Conservation (phyloP, 2,888 invertebrate species). For the Agrenia bidenticulata region DNA sequence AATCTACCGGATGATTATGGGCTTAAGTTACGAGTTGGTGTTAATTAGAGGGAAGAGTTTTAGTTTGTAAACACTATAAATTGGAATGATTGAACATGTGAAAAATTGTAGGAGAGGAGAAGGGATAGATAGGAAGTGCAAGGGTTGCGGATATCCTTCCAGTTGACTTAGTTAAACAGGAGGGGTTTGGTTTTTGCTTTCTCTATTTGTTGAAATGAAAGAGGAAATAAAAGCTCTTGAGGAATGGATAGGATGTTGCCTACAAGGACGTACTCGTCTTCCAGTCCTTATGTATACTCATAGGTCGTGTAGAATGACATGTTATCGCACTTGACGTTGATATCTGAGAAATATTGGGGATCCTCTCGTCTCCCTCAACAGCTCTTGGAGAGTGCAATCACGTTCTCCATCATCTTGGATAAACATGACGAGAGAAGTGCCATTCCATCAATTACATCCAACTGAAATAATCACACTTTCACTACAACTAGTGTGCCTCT, state of each 20-base stretch:
- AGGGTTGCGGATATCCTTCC: slow-evolving; percentile 17
- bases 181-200: slow-evolving; percentile 2
- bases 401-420: slow-evolving; percentile 43
- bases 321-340: slow-evolving; percentile 31
- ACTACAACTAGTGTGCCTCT: neutral
- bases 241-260: neutral
- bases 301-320: slow-evolving; percentile 18
- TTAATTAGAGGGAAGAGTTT: too few relatives aligned
- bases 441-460: slow-evolving; percentile 41
- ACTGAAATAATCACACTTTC: slow-evolving; percentile 33
- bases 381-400: slow-evolving; percentile 28
- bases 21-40: too few relatives aligned
- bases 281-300: too few relatives aligned
- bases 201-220: slow-evolving; percentile 25
- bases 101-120: neutral
- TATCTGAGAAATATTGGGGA: slow-evolving; percentile 27
- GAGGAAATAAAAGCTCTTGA: slow-evolving; percentile 25
- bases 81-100: too few relatives aligned
- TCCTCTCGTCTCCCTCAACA: slow-evolving; percentile 16
- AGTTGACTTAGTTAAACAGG: slow-evolving; percentile 12
- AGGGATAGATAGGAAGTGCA: slow-evolving; percentile 13
- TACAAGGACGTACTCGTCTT: too few relatives aligned
- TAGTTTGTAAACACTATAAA: too few relatives aligned
- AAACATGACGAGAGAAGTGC: slow-evolving; percentile 36
- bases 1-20: too few relatives aligned